These are phyloP conservation scores for Pantherophis alleghaniensis DNA, from an alignment of 2,797 vertebrate genomes.

Conservation along the genomic window DNA sequence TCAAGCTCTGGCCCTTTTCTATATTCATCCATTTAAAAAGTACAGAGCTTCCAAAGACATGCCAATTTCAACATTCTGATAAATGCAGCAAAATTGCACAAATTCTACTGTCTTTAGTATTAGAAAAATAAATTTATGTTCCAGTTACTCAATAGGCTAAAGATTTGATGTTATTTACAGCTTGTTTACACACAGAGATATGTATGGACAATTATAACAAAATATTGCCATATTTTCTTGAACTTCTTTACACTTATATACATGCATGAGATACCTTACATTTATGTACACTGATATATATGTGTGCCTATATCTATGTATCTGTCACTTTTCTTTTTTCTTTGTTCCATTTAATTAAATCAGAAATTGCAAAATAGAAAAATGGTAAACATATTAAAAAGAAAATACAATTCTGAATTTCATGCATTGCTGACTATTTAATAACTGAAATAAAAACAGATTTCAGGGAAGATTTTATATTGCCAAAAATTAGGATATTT, in stretches of 20 bases:
- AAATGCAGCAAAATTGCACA: neutral
- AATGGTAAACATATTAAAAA: neutral
- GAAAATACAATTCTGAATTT: neutral
- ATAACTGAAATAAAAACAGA: neutral
- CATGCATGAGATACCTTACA: neutral
- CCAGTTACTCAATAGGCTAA: neutral
- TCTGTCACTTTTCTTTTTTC: neutral
- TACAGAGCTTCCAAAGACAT: neutral
- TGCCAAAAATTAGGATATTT: neutral
- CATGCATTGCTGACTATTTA: neutral
- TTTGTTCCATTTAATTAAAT: neutral
- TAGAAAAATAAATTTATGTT: neutral
- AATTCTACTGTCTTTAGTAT: neutral
- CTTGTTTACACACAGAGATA: neutral
- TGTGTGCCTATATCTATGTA: neutral
- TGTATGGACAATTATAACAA: neutral
- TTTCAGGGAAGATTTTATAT: neutral
- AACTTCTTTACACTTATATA: neutral
- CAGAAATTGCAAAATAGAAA: neutral
- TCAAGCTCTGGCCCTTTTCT: neutral
- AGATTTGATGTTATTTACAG: neutral
- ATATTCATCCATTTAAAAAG: neutral
- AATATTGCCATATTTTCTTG: neutral
- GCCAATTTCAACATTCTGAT: neutral
- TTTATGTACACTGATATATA: neutral